A percentile compares a stretch with the other conserved stretches of the same genome.
These are phyloP conservation scores for Sinohyriopsis cumingii DNA, from an alignment of 2,888 invertebrate species.

Conservation along the genomic window DNA sequence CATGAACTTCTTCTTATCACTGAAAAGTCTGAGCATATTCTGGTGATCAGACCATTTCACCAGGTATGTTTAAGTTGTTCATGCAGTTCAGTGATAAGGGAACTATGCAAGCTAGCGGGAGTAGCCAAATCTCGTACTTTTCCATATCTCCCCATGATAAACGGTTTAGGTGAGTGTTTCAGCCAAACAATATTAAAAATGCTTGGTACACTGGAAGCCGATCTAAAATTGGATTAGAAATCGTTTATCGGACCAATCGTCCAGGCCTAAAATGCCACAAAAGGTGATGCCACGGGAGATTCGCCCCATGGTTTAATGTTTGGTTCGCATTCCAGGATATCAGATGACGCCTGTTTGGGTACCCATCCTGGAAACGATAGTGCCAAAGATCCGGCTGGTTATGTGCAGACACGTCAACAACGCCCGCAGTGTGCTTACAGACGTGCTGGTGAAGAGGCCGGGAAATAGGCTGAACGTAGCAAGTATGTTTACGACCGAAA, in stretches of 20 bases:
- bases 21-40: constrained; percentile 7
- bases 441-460: background rate
- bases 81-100: background rate
- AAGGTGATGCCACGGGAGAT: constrained; percentile 6
- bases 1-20: constrained; percentile 24
- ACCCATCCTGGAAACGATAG: background rate
- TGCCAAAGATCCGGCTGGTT: background rate
- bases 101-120: constrained; percentile 9
- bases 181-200: constrained; percentile 1
- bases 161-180: constrained; percentile 3
- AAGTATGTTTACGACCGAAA: constrained; percentile 1
- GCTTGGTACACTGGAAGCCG: background rate
- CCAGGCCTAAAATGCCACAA: constrained; percentile 12
- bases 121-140: background rate
- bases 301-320: constrained; percentile 9
- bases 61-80: constrained; percentile 1
- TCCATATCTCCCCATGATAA: background rate
- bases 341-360: constrained; percentile 9
- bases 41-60: too few species aligned
- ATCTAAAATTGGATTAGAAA: constrained; percentile 1
- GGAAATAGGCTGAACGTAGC: background rate
- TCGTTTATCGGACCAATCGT: constrained; percentile 5
- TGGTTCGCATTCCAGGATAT: constrained; percentile 5
- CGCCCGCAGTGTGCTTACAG: background rate
- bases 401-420: background rate